Conservation (phyloP, 2,888 invertebrate species). For the Hydroisotoma schaefferi region DNA sequence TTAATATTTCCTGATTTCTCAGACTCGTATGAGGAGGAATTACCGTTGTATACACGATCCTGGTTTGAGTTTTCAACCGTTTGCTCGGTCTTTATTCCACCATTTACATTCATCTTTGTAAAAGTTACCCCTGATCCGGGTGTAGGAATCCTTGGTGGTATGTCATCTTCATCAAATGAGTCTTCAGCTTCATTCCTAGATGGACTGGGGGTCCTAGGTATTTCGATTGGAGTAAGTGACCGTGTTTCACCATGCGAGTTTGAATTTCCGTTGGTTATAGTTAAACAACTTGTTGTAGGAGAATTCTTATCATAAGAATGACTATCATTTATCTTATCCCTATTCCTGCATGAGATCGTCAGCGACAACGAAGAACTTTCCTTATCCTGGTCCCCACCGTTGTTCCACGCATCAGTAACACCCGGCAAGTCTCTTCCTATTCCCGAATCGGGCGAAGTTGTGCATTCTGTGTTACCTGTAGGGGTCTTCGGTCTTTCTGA, state of each 20-base stretch:
- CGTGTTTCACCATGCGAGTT: not conserved
- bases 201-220: constrained; percentile 47
- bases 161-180: constrained; percentile 34
- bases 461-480: constrained; percentile 59
- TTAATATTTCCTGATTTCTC: constrained; percentile 21
- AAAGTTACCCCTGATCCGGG: constrained; percentile 31
- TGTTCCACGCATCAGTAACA: constrained; percentile 38
- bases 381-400: constrained; percentile 26
- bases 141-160: constrained; percentile 36
- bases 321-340: not conserved
- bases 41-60: not conserved
- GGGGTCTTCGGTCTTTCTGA: constrained; percentile 48
- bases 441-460: constrained; percentile 83
- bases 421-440: constrained; percentile 58
- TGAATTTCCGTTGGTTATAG: not conserved
- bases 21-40: not conserved
- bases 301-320: not conserved
- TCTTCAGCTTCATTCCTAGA: constrained; percentile 34
- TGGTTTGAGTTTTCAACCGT: not conserved
- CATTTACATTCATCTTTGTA: not conserved
- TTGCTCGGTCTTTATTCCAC: constrained; percentile 28
- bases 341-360: constrained; percentile 7
- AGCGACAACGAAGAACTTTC: constrained; percentile 20
- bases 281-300: not conserved
- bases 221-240: constrained; percentile 18